These are phyloP conservation scores for Nematopogon swammerdamellus DNA, from an alignment of 2,888 invertebrate genomes.

Conservation along the genomic window DNA sequence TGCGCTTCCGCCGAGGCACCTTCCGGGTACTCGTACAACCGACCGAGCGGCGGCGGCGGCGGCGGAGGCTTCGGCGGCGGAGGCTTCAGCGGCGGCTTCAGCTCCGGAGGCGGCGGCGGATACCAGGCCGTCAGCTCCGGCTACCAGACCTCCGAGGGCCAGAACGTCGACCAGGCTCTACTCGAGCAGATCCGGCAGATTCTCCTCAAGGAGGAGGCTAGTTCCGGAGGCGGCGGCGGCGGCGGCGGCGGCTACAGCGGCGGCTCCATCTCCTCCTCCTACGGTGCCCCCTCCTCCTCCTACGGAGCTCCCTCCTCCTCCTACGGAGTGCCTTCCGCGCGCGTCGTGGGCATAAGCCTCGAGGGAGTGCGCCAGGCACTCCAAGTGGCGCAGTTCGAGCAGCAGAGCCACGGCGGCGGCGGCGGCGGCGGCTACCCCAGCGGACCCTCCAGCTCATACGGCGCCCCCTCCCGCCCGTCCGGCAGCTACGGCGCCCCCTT, in stretches of 20 bases:
- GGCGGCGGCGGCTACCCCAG: constrained; percentile 27
- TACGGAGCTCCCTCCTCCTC: constrained; percentile 66
- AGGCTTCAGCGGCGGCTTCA: constrained; percentile 33
- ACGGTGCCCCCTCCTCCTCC: constrained; percentile 59
- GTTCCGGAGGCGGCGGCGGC: constrained; percentile 47
- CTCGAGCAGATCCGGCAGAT: constrained; percentile 84
- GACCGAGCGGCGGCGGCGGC: constrained; percentile 56
- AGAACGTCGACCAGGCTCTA: constrained; percentile 74
- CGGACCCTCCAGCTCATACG: constrained; percentile 58
- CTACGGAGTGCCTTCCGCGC: constrained; percentile 62
- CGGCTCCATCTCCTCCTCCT: constrained; percentile 58
- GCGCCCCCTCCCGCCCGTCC: constrained; percentile 60
- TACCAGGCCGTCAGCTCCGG: constrained; percentile 76
- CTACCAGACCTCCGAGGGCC: constrained; percentile 78
- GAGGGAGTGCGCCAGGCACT: constrained; percentile 84
- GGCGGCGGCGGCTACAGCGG: constrained; percentile 30
- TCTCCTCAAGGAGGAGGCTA: constrained; percentile 75
- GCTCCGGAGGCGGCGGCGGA: constrained; percentile 61
- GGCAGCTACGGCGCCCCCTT: constrained; percentile 70
- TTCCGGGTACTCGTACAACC: constrained; percentile 72
- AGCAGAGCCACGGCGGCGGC: constrained; percentile 52
- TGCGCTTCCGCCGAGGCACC: constrained; percentile 72
- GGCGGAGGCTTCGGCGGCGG: constrained; percentile 26
- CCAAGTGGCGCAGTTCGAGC: constrained; percentile 83
- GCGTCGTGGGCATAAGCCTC: constrained; percentile 80